Percentiles rank a stretch among this genome's conserved stretches.
phyloP scores from a whole-genome alignment of 2,797 vertebrate genomes.

The Masticophis lateralis region DNA sequence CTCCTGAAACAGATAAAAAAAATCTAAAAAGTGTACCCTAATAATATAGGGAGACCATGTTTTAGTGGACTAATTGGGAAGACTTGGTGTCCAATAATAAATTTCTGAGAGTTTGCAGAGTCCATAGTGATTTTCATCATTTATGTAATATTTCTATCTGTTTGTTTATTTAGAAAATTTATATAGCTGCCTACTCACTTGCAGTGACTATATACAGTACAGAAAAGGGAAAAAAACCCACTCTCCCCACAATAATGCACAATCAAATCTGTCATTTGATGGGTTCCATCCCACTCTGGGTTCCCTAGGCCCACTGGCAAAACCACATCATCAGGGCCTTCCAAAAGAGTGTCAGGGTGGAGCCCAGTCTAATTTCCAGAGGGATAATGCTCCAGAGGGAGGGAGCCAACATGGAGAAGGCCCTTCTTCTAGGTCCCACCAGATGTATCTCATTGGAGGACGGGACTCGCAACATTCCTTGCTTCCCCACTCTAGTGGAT shows the following conservation, averaged over 20 bases:
- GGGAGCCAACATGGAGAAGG: not conserved
- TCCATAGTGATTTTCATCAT: not conserved
- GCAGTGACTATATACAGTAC: not conserved
- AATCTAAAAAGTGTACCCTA: not conserved
- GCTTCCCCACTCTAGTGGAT: not conserved
- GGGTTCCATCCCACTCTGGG: not conserved
- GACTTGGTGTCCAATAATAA: not conserved
- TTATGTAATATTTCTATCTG: not conserved
- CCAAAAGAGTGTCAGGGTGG: not conserved
- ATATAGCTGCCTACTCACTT: not conserved
- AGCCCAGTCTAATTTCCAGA: not conserved
- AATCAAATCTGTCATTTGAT: not conserved
- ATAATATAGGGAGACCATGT: not conserved
- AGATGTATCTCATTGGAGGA: not conserved
- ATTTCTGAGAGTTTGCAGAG: not conserved
- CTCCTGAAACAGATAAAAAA: not conserved
- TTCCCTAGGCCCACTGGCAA: not conserved
- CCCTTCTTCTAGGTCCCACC: not conserved
- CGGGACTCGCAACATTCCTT: not conserved
- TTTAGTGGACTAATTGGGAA: not conserved
- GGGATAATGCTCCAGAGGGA: not conserved
- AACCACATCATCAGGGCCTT: not conserved
- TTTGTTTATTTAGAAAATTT: not conserved
- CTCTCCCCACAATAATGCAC: not conserved
- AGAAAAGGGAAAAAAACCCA: fast-evolving